These are phyloP conservation scores for Drymodes brunneopygia DNA, from an alignment of 2,113 vertebrate genomes.

Conservation along the genomic window DNA sequence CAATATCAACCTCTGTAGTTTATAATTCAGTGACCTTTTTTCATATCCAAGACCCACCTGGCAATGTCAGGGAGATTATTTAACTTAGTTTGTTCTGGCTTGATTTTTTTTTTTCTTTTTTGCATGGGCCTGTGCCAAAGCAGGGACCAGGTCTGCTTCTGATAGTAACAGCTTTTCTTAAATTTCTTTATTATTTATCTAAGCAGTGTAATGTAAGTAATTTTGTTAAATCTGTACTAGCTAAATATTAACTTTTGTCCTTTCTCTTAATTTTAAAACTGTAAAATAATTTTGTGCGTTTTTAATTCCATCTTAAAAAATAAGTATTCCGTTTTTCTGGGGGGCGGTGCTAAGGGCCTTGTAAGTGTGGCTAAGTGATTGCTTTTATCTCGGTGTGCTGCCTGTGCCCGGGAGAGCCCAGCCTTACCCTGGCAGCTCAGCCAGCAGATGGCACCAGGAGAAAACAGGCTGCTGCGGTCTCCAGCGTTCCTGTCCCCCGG, in stretches of 20 bases:
- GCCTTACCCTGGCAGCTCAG: rapidly evolving
- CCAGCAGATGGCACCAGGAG: constrained; percentile 4
- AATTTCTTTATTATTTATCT: background rate
- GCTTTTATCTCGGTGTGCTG: rapidly evolving
- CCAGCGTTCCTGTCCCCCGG: background rate
- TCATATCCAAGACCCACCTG: background rate
- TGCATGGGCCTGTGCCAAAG: background rate
- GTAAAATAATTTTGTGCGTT: background rate
- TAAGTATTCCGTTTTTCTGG: background rate
- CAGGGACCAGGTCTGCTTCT: background rate
- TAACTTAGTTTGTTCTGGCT: background rate
- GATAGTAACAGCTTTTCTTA: background rate
- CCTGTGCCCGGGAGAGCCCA: background rate
- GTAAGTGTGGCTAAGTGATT: background rate
- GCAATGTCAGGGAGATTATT: background rate
- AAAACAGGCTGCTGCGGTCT: background rate
- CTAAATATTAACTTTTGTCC: background rate
- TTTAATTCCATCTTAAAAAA: background rate
- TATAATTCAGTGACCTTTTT: background rate
- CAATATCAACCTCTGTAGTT: background rate
- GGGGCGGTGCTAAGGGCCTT: background rate
- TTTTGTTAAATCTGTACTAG: background rate
- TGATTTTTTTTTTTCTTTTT: background rate
- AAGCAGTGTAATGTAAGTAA: background rate
- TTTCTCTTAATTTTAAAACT: background rate